These are phyloP conservation scores for Lutjanus erythropterus DNA, from an alignment of 2,113 vertebrate species.

Conservation along the genomic window DNA sequence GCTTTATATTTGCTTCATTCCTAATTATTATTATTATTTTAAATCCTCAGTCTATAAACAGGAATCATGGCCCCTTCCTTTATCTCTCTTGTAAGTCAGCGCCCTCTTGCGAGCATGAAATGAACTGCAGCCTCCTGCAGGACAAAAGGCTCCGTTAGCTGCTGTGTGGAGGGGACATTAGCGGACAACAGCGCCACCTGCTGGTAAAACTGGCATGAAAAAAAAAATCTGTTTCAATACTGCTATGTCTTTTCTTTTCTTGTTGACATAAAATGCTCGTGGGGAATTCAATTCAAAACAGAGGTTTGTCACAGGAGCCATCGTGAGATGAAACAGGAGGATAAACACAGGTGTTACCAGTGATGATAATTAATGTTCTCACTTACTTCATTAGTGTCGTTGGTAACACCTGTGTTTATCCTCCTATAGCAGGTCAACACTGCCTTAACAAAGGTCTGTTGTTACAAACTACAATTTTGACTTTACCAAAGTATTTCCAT, in stretches of 20 bases:
- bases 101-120: slow-evolving; percentile 28
- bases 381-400: too few species aligned
- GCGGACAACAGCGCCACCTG: slow-evolving; percentile 36
- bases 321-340: too few species aligned
- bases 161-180: not conserved
- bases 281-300: not conserved
- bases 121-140: not conserved
- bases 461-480: not conserved
- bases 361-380: too few species aligned
- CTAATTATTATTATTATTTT: slow-evolving; percentile 13
- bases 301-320: too few species aligned
- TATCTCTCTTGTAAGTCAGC: not conserved
- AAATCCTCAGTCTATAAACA: slow-evolving; percentile 2
- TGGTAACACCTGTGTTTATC: too few species aligned
- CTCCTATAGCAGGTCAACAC: too few species aligned
- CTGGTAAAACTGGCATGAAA: not conserved
- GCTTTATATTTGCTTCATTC: not conserved
- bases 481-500: not conserved
- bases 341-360: too few species aligned
- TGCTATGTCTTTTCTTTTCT: not conserved
- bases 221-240: not conserved
- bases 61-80: not conserved
- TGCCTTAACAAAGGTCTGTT: too few species aligned
- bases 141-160: rapidly evolving
- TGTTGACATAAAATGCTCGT: not conserved